These are phyloP conservation scores for Microcebus murinus DNA, from an alignment of 2,113 vertebrate species.

Conservation along the genomic window DNA sequence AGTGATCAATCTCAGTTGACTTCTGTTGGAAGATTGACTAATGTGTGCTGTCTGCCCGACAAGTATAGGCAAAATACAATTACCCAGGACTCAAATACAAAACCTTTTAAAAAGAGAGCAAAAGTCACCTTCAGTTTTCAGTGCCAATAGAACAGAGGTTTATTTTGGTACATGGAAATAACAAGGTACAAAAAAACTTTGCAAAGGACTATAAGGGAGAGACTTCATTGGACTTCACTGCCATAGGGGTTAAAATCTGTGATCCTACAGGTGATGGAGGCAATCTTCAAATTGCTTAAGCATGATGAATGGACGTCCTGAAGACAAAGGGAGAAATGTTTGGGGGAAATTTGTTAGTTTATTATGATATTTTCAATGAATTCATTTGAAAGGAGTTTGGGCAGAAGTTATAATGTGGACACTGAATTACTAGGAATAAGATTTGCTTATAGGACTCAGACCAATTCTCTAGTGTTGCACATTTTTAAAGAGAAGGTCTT, in stretches of 20 bases:
- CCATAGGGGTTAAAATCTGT: not conserved
- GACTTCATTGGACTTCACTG: not conserved
- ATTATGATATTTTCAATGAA: not conserved
- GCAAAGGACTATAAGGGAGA: not conserved
- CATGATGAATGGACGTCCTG: not conserved
- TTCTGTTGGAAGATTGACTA: not conserved
- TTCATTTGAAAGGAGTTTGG: not conserved
- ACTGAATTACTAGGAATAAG: not conserved
- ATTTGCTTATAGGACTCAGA: not conserved
- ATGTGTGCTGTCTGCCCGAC: no score
- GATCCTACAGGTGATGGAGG: not conserved
- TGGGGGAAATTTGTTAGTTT: not conserved
- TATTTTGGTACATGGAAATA: slow-evolving; percentile 33
- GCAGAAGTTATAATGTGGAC: not conserved
- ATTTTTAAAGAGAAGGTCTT: not conserved
- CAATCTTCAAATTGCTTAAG: not conserved
- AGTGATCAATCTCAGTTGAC: not conserved
- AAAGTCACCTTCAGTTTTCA: not conserved
- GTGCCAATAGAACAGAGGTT: not conserved
- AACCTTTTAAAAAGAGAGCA: not conserved
- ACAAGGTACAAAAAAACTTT: not conserved
- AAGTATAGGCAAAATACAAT: not conserved
- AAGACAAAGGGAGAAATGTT: not conserved
- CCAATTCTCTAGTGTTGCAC: not conserved
- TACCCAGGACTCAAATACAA: not conserved